Evolutionary conservation across 2,797 vertebrate species (phyloP).

Genomic region (Cossypha dichroa): DNA sequence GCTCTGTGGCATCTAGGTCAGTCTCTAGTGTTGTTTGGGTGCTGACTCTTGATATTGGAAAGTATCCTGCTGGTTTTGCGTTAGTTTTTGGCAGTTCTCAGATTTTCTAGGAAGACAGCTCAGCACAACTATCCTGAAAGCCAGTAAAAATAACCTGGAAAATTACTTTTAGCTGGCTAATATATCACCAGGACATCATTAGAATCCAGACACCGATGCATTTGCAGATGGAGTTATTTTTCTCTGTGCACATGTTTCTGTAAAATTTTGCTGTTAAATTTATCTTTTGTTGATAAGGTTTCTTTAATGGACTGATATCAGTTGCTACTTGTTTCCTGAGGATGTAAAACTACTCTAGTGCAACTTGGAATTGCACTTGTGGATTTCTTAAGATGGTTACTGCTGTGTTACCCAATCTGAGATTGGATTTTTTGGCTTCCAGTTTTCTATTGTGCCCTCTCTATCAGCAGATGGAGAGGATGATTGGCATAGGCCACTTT

Average conservation of each 20-base stretch:
- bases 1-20: not conserved
- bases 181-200: not conserved
- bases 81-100: constrained; percentile 6
- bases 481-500: not conserved
- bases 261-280: not conserved
- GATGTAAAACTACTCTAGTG: not conserved
- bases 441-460: not conserved
- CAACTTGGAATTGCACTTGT: not conserved
- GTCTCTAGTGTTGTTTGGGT: not conserved
- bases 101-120: constrained; percentile 24
- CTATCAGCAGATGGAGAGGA: not conserved
- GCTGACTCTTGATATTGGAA: not conserved
- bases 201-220: not conserved
- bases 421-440: not conserved
- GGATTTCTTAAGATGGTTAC: not conserved
- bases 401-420: not conserved
- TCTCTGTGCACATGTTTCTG: not conserved
- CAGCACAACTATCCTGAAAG: not conserved
- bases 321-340: not conserved
- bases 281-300: not conserved
- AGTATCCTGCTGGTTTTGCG: not conserved
- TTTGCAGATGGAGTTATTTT: not conserved
- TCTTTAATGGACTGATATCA: not conserved
- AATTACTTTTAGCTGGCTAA: not conserved
- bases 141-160: not conserved